Base-by-base conservation (phyloP, 2,113 vertebrate species). In the Microtus ochrogaster region DNA sequence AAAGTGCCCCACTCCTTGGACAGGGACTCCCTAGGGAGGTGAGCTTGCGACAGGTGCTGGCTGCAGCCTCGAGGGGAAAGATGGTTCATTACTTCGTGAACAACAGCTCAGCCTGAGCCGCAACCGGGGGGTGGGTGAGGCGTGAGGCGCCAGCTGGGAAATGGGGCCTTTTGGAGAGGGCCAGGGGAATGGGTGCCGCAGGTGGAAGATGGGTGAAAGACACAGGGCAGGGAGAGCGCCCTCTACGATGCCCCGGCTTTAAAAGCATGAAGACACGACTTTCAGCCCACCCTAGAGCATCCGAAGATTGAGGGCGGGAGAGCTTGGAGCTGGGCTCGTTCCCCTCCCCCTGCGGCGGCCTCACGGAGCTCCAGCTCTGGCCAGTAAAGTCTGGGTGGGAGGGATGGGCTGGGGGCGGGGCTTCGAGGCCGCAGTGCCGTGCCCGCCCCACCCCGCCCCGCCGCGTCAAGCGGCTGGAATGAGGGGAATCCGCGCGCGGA, bases 401-500 rank as follows among this genome's bases (percentile, higher is more conserved):
- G 81, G 44, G 26, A 17, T 3, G 72, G 74, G 22, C 70, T 74
- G 28, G 5, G 19, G 93, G 96, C 24, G 94, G 94, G 11, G 92
- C 93, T 33, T 81, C 52, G 49, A 24, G 41, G 30, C 52, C 22
- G 58, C 91, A 70, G 72, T 28, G 6, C 55, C 84, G 36, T 16
- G 61, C 83, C 70, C 28, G 49, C 72, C 63, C 84, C 44, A 16
- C 72, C 72, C 79, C 36, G n/a, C 81, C 89, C 77, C 19, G 39
- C 90, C 79, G 83, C 55, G 94, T 96, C 97, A 92, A 30, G 84
- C 47, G 0, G 87, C 91, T 82, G 96, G 97, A 97, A 97, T 98
- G 97, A 97, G 66, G 97, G 76, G 97, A 98, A 97, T 97, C 97
- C 66, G 95, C 14, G 28, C 3, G 96, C 65, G 84, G 90, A 94